A percentile compares a stretch with the other conserved stretches of the same genome.
Conservation (phyloP, 2,888 invertebrate genomes). For the Ditula angustiorana region DNA sequence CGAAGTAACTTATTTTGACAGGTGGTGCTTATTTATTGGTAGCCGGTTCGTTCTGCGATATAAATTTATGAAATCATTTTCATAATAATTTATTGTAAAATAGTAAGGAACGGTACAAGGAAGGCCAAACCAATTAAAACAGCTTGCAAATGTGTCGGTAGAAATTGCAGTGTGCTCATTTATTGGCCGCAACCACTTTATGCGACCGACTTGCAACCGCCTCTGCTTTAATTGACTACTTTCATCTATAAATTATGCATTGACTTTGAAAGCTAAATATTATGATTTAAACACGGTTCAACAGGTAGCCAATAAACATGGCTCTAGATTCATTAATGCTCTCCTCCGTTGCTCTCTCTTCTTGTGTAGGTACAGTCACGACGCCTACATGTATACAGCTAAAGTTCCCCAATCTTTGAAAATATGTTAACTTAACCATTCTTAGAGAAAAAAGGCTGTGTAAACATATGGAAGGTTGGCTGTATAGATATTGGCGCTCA, state of each 20-base stretch:
- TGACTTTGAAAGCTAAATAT: conserved; percentile 34
- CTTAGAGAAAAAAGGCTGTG: too few relatives aligned
- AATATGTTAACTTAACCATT: too few relatives aligned
- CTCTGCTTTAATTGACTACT: conserved; percentile 35
- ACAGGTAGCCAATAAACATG: conserved; percentile 23
- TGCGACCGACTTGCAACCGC: conserved; percentile 23
- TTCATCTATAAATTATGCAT: conserved; percentile 40
- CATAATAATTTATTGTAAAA: neutral
- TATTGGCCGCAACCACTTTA: conserved; percentile 30
- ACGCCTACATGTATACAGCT: too few relatives aligned
- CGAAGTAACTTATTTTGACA: neutral
- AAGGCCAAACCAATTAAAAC: conserved; percentile 1
- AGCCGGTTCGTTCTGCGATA: neutral
- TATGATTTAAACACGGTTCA: conserved; percentile 26
- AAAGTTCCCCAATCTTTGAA: too few relatives aligned
- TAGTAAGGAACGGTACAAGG: neutral
- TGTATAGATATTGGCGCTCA: too few relatives aligned
- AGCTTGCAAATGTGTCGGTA: conserved; percentile 1
- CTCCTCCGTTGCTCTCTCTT: conserved; percentile 26
- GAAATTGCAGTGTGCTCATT: conserved; percentile 24
- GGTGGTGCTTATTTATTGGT: neutral
- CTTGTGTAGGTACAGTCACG: neutral
- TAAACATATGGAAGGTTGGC: too few relatives aligned
- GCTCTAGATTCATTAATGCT: conserved; percentile 19
- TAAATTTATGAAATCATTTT: neutral